These are phyloP conservation scores for Zapornia atra DNA, from an alignment of 2,113 vertebrate genomes.

Conservation along the genomic window DNA sequence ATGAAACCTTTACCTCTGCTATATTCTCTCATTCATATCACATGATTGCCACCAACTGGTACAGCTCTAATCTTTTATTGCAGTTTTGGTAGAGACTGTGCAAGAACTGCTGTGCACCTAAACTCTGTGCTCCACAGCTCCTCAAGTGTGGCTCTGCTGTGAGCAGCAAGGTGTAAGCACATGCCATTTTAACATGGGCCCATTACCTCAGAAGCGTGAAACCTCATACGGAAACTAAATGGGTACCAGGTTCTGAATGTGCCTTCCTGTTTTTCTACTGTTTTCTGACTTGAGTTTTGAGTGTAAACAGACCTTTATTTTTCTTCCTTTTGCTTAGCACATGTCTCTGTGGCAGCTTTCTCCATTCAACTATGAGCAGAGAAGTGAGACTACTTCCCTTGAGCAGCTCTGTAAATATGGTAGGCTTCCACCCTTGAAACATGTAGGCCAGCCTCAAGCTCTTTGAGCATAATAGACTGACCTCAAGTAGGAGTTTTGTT, in stretches of 20 bases:
- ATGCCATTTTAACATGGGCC: rapidly evolving
- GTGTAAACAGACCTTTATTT: constrained; percentile 42
- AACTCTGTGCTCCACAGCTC: neutral
- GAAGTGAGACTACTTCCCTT: neutral
- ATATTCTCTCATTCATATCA: rapidly evolving
- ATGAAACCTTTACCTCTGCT: neutral
- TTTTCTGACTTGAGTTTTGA: neutral
- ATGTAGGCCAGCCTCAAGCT: neutral
- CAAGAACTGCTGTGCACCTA: rapidly evolving
- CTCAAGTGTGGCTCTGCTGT: neutral
- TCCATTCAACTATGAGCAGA: neutral
- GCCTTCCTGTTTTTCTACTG: constrained; percentile 54
- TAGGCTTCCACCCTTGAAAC: neutral
- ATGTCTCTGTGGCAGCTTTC: neutral
- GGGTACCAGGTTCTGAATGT: neutral
- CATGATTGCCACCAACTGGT: neutral
- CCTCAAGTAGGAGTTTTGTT: neutral
- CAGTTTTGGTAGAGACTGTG: neutral
- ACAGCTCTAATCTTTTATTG: rapidly evolving
- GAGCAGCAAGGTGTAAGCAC: neutral
- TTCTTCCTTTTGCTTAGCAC: neutral
- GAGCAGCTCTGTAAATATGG: neutral
- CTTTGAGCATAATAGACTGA: neutral
- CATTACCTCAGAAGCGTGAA: neutral
- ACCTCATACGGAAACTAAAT: constrained; percentile 2